Base-by-base conservation (phyloP, 2,113 vertebrate species). In the Tetrao urogallus region DNA sequence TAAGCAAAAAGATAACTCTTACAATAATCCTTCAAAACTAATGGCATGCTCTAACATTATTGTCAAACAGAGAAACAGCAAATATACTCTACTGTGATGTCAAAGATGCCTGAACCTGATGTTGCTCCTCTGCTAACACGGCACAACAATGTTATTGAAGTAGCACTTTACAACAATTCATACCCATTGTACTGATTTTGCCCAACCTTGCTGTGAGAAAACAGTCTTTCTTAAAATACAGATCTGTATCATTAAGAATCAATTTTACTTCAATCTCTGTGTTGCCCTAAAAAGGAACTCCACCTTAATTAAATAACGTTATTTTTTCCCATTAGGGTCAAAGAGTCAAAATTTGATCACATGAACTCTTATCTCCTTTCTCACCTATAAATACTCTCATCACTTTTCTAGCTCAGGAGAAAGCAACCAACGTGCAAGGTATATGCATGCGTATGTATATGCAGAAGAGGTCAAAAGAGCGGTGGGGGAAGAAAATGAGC, bases 241-340 rank as follows among this genome's bases (percentile, higher is more conserved):
- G 67, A 79, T 79, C 82, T 92, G n/a, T 79, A 78, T 52, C 4
- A 90, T 84, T 95, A 89, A 94, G 65, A 89, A 94, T 90, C 58
- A 86, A 73, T 86, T 92, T 74, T 87, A 48, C 67, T 90, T 80
- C 92, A 90, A 22, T 60, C 11, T 64, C 30, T 76, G 48, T 47
- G 76, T 86, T 92, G 81, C 71, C 78, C 75, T 75, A 58, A 76
- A 92, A 86, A 90, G 84, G 75, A 95, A 84, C 86, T 92, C 61
- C 20, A 60, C 76, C 21, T 81, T 91, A 95, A 93, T 95, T 86
- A 93, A 94, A 88, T 78, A 93, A 92, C 42, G 42, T 36, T 88
- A 61, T 72, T 72, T 90, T 89, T 66, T 19, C 16, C 70, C 34
- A 67, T 76, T 87, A 86, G 17, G 47, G 84, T 82, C 77, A 87